Evolutionary conservation across 2,113 vertebrate species (phyloP), one percentile per base, ranked within the genome.

Genomic region (Zosterops pallidus): DNA sequence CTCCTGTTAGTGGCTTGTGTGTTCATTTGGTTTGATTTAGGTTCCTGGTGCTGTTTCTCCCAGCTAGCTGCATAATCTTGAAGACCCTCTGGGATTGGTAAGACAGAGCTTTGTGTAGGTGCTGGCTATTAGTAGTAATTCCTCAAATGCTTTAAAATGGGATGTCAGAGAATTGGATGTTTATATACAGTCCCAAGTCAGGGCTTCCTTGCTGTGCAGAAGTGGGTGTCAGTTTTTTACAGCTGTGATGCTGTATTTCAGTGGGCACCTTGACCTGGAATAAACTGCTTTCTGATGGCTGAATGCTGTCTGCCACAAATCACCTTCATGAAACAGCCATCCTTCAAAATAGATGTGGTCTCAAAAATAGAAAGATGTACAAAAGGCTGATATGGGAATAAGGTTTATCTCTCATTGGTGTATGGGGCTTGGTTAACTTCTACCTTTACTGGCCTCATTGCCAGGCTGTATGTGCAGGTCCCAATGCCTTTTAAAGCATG

Each of bases 1-100:
- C 14, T 67, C 5, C 41, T 1, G 0, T 71, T 83, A 0, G 0
- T 80, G 29, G 14, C 26, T 3, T 1, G 4, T 56, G 8, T 71
- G 25, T 80, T 69, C 0, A 3, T 86, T 83, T 88, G 8, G 9
- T 83, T 86, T 64, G 14, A 17, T 75, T 79, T 72, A 65, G 6
- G 4, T 69, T 94, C 20, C 42, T 59, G 7, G 13, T 42, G 37
- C 50, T 1, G 0, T 62, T 94, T 72, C 14, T 80, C 80, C 13
- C 2, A 8, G 56, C 16, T 22, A 55, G 0, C 9, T 63, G 47
- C 20, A 13, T 0, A 3, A 53, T 25, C n/a, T 76, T 80, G 44
- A 42, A 86, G 53, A 22, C 11, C 53, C 7, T 69, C 5, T 64
- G 31, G 23, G 25, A 6, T 22, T 86, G 20, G 9, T 49, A 71